These are phyloP conservation scores for Collichthys lucidus DNA, from an alignment of 2,113 vertebrate species.

Conservation along the genomic window DNA sequence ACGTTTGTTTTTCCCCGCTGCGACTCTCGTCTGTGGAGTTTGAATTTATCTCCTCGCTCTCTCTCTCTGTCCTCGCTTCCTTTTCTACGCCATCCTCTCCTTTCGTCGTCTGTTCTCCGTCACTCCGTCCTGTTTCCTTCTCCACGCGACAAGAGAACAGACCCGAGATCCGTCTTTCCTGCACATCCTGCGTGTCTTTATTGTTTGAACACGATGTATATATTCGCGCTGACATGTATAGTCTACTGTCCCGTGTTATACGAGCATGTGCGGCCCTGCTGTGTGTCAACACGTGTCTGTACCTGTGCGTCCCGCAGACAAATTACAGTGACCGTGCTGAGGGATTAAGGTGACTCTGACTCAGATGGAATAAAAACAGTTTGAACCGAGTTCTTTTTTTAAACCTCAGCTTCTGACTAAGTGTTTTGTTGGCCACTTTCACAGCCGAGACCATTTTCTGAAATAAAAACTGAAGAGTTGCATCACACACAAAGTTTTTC, in stretches of 20 bases:
- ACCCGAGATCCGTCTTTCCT: background rate
- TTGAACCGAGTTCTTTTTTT: background rate
- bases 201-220: slow-evolving; percentile 60
- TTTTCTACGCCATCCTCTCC: background rate
- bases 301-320: slow-evolving; percentile 21
- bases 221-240: slow-evolving; percentile 62
- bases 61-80: background rate
- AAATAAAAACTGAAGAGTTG: slow-evolving; percentile 34
- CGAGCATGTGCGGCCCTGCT: slow-evolving; percentile 27
- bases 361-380: slow-evolving; percentile 11
- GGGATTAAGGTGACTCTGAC: background rate
- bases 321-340: slow-evolving; percentile 11
- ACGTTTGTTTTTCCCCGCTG: slow-evolving; percentile 10
- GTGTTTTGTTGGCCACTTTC: slow-evolving; percentile 7
- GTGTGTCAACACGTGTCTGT: slow-evolving; percentile 17
- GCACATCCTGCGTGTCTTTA: slow-evolving; percentile 23
- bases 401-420: background rate
- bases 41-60: background rate
- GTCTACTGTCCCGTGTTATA: slow-evolving; percentile 46
- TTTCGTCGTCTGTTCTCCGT: slow-evolving; percentile 27
- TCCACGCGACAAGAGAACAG: slow-evolving; percentile 4
- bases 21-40: background rate
- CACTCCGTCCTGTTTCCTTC: slow-evolving; percentile 41
- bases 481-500: background rate
- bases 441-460: background rate